Evolutionary conservation across 2,888 invertebrate genomes (phyloP), one percentile per base, ranked within the genome.

Genomic region (Volucella bombylans): DNA sequence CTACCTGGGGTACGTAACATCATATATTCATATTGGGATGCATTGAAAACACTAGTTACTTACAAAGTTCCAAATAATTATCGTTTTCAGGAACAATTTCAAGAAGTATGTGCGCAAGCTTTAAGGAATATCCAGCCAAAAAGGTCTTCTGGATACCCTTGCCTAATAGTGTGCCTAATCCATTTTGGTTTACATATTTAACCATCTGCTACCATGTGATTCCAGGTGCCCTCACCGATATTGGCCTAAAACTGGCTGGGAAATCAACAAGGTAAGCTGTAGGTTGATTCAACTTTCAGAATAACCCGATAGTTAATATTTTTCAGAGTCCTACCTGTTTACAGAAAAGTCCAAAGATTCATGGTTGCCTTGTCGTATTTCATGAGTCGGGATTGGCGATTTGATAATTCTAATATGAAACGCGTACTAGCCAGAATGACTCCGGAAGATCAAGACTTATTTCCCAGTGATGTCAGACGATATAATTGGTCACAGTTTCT

Each of bases 161-260:
- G 8, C 39, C 78, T 4, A 88, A 87, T 45, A 9, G 47, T 11
- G 86, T 87, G 6, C 52, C 49, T 2, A 82, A 71, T 14, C 38
- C 71, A 14, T 82, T 88, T 38, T 67, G 86, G 86, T 86, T 71
- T 10, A 83, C 47, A 18, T 86, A 88, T 47, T 71, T 86, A 2
- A 80, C 87, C 1, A 80, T 88, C 11, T 83, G 87, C 18, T 88
- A 88, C 55, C 89, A 89, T 57, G 86, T 87, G 0, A 86, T 88
- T 14, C 88, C 88, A 11, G 87, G 85, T 12, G 49, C 79, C 2
- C 14, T 87, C 1, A 86, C 82, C 10, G 88, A 88, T 72, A 9
- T 81, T 1, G 45, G 31, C 6, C 68, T 87, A 0, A 80, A 73
- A 12, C 15, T 87, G 8, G 62, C 18, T 1, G 82, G 82, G 0